Evolutionary conservation across 2,113 vertebrate species (phyloP).

Genomic region (Heliornis fulica): DNA sequence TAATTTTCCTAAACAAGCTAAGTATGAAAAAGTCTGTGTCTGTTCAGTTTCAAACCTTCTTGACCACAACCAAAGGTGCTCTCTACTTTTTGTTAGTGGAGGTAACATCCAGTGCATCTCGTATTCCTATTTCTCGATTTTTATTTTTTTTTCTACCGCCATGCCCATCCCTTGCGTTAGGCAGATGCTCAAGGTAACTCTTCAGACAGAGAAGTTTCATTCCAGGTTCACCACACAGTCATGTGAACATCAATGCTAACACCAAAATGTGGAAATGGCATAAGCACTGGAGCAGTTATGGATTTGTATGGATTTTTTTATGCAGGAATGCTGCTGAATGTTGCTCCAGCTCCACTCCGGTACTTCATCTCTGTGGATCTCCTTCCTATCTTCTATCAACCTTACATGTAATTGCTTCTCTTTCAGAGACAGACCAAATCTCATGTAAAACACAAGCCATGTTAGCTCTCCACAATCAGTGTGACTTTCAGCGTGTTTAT

Average conservation of each 20-base stretch:
- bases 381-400: neutral
- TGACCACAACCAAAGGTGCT: neutral
- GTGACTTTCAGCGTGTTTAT: neutral
- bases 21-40: neutral
- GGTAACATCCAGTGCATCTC: neutral
- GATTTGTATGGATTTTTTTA: neutral
- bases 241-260: neutral
- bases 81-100: neutral
- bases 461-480: neutral
- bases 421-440: neutral
- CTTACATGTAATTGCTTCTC: neutral
- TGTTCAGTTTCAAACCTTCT: neutral
- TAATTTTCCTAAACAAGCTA: neutral
- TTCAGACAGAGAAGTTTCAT: neutral
- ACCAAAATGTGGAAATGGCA: neutral
- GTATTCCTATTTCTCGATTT: neutral
- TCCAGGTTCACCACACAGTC: neutral
- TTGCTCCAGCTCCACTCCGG: neutral
- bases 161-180: neutral
- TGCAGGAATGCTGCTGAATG: neutral
- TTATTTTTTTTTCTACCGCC: neutral
- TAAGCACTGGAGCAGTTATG: neutral
- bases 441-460: neutral
- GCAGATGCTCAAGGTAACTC: neutral
- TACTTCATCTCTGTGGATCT: neutral